phyloP scores from a whole-genome alignment of 2,113 vertebrate genomes.

The Oenanthe oenanthe region DNA sequence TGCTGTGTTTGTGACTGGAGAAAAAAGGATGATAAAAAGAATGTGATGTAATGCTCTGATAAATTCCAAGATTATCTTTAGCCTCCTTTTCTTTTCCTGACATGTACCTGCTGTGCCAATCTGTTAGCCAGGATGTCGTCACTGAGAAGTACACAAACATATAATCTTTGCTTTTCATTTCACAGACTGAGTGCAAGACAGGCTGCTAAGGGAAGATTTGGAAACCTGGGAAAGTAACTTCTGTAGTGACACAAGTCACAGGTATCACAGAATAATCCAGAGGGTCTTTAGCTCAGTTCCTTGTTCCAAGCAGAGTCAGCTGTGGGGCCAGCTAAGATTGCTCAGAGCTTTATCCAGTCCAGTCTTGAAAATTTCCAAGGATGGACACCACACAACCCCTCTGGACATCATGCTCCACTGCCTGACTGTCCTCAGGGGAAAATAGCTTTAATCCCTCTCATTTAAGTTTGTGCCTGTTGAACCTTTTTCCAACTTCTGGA shows the following conservation, averaged over 20 bases:
- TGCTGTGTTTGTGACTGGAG: not conserved
- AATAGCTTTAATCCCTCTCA: not conserved
- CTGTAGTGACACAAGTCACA: not conserved
- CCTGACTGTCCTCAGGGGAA: not conserved
- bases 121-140: constrained; percentile 1
- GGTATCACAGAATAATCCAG: not conserved
- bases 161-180: not conserved
- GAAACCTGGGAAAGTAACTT: not conserved
- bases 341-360: not conserved
- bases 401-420: not conserved
- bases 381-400: not conserved
- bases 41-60: constrained; percentile 42
- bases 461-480: not conserved
- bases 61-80: constrained; percentile 31
- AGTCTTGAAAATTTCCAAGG: not conserved
- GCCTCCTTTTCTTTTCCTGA: constrained; percentile 2
- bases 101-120: constrained; percentile 53
- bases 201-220: not conserved
- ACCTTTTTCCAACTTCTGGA: not conserved
- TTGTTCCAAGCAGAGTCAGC: not conserved
- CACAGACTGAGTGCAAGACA: not conserved
- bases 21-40: not conserved
- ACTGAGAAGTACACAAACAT: not conserved
- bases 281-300: not conserved
- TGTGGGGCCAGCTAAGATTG: not conserved